These are phyloP conservation scores for Helicolenus hilgendorfi DNA, from an alignment of 2,797 vertebrate species.

Conservation along the genomic window DNA sequence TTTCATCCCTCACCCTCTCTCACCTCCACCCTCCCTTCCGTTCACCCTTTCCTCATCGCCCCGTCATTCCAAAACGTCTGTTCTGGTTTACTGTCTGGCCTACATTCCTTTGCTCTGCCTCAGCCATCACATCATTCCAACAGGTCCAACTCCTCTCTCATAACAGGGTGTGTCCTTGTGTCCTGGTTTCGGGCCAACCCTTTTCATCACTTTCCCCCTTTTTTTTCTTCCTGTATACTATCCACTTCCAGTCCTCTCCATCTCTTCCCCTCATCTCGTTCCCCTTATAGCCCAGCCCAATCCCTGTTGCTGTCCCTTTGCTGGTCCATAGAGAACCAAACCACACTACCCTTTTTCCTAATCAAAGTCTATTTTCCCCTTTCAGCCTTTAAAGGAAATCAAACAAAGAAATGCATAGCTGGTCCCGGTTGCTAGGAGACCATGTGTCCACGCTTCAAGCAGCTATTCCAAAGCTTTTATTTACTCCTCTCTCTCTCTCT, in stretches of 20 bases:
- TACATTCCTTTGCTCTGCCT: constrained; percentile 75
- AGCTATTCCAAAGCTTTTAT: constrained; percentile 80
- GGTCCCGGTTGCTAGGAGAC: constrained; percentile 87
- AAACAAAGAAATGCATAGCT: constrained; percentile 78
- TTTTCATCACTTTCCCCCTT: constrained; percentile 24
- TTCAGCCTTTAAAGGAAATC: constrained; percentile 75
- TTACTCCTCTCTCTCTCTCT: constrained; percentile 46
- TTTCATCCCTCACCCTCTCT: background rate
- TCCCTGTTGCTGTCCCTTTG: constrained; percentile 42
- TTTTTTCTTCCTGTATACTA: background rate
- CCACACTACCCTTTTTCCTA: constrained; percentile 46
- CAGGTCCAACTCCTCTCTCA: constrained; percentile 65
- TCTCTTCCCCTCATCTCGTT: background rate
- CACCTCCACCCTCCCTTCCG: background rate
- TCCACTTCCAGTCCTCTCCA: background rate
- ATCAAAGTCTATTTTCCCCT: constrained; percentile 72
- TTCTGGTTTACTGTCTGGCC: constrained; percentile 69
- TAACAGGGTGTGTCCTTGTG: constrained; percentile 58
- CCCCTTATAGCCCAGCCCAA: background rate
- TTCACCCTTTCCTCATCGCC: constrained; percentile 18
- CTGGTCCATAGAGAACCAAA: constrained; percentile 44
- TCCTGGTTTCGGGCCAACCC: constrained; percentile 49
- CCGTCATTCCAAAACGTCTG: constrained; percentile 35
- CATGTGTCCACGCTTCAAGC: constrained; percentile 67
- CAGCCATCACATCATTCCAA: constrained; percentile 67